Base-by-base conservation (phyloP, 2,888 invertebrate genomes). In the Luffia ferchaultella region DNA sequence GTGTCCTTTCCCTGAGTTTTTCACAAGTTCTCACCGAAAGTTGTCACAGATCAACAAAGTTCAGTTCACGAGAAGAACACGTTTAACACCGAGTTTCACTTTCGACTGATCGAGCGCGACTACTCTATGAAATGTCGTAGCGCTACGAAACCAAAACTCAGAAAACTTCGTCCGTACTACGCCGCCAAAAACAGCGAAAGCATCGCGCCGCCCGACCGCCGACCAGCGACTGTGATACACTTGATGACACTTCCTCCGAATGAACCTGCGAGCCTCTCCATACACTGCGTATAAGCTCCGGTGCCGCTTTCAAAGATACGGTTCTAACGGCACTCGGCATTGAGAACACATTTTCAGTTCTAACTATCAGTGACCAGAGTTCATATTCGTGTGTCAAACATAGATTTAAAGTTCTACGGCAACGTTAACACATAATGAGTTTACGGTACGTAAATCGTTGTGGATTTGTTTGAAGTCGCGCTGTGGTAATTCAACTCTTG, bases 391-490 rank as follows among this genome's bases (percentile, higher is more conserved):
- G 12, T 30, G 12, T 30, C 30, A 30, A 12, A 30, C 30, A 7
- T 30, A 12, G 30, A 30, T 17, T 16, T 17, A 17, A 18, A 16
- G 18, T 16, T 16, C 2, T 17, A 12, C 30, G 3, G 3, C 30
- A 7, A 30, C 12, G 30, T 30, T 30, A 71, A 72, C 73, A 71
- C 74, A 76, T 77, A 77, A 77, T 77, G 77, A 79, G 77, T 77
- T 80, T 80, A 80, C 79, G 77, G 78, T 77, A 77, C 80, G 78
- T 79, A 77, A 80, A 80, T 76, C 75, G 78, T 75, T 73, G 77
- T 79, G 71, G 73, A 78, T 79, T 79, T 79, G 78, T 76, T 78
- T 76, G 71, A 65, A 67, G 65, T 61, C 61, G 59, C 59, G 76
- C 73, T 72, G 77, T 64, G 63, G 69, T 73, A 78, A 79, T 79